Evolutionary conservation across 2,888 invertebrate genomes (phyloP), one percentile per base, ranked within the genome.

Genomic region (Sthenelais limicola): DNA sequence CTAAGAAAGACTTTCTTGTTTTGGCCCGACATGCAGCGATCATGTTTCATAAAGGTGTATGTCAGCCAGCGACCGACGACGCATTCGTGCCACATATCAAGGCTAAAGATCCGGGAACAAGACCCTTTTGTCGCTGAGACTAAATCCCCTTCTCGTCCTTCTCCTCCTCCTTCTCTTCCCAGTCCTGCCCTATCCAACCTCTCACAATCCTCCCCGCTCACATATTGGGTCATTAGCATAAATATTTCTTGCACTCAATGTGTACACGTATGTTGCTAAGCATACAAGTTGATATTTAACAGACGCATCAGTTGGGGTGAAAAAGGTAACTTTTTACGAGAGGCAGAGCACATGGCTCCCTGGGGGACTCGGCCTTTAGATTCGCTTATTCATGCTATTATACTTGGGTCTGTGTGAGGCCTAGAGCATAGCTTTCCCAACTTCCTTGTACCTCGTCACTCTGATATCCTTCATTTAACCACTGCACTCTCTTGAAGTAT

Each of bases 41-140:
- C 62, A 24, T 9, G 38, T 62, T 62, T 38, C 62, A 62, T 62
- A 62, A 62, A 62, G 38, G 38, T 62, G 62, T 33, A 24, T 4
- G 51, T 51, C 26, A 26, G 21, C 51, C 7, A 18, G 51, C 51
- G 26, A 51, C 51, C 47, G 21, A 51, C 7, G 26, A 26, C 26
- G 51, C 51, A n/a, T n/a, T n/a, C n/a, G n/a, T n/a, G n/a, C n/a
- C n/a, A n/a, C n/a, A n/a, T n/a, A n/a, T n/a, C n/a, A n/a, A n/a
- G n/a, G n/a, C n/a, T n/a, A n/a, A n/a, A n/a, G n/a, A n/a, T 43
- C 47, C 18, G 12, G 12, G 12, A 15, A 12, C 47, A 12, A 15
- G 12, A 12, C 18, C 26, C n/a, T 51, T 51, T 18, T 51, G 21
- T 18, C 26, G 7, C 51, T 51, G 21, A 7, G 4, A 21, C 51